Conservation (phyloP, 2,888 invertebrate genomes). For the Caenorhabditis uteleia region DNA sequence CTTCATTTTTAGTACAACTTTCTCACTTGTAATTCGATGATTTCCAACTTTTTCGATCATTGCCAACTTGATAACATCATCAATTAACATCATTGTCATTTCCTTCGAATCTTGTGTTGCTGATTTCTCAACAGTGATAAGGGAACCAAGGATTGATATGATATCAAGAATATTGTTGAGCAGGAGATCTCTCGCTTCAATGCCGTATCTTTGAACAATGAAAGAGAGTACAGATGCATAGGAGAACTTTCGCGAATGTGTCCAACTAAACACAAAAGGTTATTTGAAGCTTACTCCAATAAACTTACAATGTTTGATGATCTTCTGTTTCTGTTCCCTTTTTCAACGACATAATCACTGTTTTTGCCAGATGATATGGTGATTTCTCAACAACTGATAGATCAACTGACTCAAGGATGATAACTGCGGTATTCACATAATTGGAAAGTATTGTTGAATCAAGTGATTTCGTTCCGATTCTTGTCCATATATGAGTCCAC, state of each 20-base stretch:
- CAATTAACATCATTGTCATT: slow-evolving; percentile 10
- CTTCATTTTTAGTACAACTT: background rate
- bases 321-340: background rate
- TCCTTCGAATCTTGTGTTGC: slow-evolving; percentile 10
- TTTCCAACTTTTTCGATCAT: slow-evolving; percentile 8
- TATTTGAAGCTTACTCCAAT: no score
- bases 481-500: slow-evolving; percentile 14
- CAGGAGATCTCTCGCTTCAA: slow-evolving; percentile 16
- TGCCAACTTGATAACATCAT: slow-evolving; percentile 16
- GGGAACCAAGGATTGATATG: background rate
- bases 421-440: no score
- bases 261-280: slow-evolving; percentile 18
- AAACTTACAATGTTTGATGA: no score
- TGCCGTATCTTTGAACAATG: slow-evolving; percentile 13
- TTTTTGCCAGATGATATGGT: background rate
- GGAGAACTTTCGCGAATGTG: slow-evolving; percentile 8
- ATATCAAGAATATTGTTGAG: slow-evolving; percentile 6
- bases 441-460: slow-evolving; percentile 7
- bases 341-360: slow-evolving; percentile 1
- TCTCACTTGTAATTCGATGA: slow-evolving; percentile 7
- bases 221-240: slow-evolving; percentile 5
- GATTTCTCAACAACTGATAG: slow-evolving; percentile 7
- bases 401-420: no score
- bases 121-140: slow-evolving; percentile 8
- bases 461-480: background rate